Percentiles rank a stretch among this genome's conserved stretches.
These are phyloP conservation scores for Porphyrio hochstetteri DNA, from an alignment of 2,113 vertebrate genomes.

Conservation along the genomic window DNA sequence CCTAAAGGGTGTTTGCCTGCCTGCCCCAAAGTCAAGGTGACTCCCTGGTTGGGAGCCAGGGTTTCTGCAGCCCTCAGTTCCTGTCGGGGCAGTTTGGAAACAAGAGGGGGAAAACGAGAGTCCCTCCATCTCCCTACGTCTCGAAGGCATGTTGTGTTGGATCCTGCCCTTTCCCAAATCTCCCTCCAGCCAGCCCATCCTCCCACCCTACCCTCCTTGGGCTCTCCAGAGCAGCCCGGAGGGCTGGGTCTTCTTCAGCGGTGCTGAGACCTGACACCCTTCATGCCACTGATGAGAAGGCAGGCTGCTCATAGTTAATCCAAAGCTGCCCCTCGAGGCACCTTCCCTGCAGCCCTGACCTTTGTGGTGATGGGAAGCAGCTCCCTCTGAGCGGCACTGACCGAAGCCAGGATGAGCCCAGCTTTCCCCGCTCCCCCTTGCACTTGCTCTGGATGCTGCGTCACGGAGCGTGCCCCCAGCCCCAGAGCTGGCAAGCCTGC, in stretches of 20 bases:
- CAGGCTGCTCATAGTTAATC: accelerated
- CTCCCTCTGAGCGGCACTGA: not conserved
- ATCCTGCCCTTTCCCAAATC: not conserved
- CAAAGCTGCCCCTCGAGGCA: not conserved
- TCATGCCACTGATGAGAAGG: accelerated
- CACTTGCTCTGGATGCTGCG: accelerated
- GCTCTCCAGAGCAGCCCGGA: not conserved
- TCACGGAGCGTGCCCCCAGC: accelerated
- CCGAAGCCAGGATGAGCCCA: not conserved
- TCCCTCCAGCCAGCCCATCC: not conserved
- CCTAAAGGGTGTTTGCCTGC: accelerated
- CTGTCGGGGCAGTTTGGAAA: not conserved
- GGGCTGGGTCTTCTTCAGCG: not conserved
- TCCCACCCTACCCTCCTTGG: not conserved
- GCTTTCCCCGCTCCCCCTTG: not conserved
- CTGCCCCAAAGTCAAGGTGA: accelerated
- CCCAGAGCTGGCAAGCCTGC: not conserved
- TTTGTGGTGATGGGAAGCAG: not conserved
- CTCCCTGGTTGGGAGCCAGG: not conserved
- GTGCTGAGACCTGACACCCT: not conserved
- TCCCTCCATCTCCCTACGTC: not conserved
- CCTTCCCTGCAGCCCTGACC: not conserved
- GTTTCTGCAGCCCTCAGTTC: not conserved
- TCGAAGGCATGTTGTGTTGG: accelerated
- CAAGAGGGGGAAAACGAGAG: accelerated